These are phyloP conservation scores for Drosophila mayri DNA, from an alignment of 1,140 invertebrate species.

Conservation along the genomic window DNA sequence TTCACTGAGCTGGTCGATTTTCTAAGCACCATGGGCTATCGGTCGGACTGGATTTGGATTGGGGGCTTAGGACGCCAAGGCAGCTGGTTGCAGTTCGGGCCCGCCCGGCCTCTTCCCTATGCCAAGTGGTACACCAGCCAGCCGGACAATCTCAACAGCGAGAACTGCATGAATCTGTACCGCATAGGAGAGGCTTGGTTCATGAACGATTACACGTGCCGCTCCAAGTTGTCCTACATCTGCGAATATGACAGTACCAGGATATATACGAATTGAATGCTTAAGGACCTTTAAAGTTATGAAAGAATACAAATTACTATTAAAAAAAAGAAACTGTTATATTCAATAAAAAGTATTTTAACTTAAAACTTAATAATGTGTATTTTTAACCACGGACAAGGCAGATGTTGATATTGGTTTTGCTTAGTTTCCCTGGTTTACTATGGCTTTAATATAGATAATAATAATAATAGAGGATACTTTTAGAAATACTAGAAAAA, in stretches of 20 bases:
- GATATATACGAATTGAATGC: not conserved
- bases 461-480: no score
- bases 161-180: constrained; percentile 21
- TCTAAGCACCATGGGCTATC: constrained; percentile 4
- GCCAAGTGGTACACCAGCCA: constrained; percentile 11
- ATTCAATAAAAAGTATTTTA: no score
- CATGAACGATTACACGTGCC: constrained; percentile 4
- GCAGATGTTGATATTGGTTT: no score
- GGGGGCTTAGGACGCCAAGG: constrained; percentile 5
- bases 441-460: no score
- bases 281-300: no score
- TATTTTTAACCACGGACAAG: no score
- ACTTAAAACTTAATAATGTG: no score
- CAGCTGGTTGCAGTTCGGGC: constrained; percentile 12
- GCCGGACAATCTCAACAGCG: constrained; percentile 16
- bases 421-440: no score
- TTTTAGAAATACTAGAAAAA: no score
- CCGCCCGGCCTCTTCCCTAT: not conserved
- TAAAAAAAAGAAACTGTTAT: no score
- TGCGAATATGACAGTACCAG: not conserved
- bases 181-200: constrained; percentile 4
- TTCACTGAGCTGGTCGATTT: constrained; percentile 14
- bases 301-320: no score
- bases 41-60: constrained; percentile 7
- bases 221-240: constrained; percentile 3